phyloP scores from a whole-genome alignment of 2,113 vertebrate genomes.

The Ancistrus triradiatus region DNA sequence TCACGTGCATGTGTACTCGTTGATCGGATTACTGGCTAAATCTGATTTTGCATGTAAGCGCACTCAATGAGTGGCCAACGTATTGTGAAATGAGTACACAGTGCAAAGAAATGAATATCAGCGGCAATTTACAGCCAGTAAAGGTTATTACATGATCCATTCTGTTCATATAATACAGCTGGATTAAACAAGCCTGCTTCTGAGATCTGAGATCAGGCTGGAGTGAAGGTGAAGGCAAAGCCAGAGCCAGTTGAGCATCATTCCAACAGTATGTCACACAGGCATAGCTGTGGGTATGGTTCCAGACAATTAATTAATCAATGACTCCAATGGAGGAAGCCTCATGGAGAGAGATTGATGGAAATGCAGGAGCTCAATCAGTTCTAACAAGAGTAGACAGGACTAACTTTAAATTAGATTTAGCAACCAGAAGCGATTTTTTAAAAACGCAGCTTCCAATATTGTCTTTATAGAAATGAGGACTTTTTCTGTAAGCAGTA shows the following conservation, averaged over 20 bases:
- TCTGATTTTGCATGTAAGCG: too few relatives aligned
- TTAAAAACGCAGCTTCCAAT: not conserved
- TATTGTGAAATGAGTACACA: too few relatives aligned
- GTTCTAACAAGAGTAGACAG: not conserved
- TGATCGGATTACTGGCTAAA: too few relatives aligned
- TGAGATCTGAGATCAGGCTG: too few relatives aligned
- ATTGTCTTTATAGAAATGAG: not conserved
- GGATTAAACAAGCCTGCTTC: too few relatives aligned
- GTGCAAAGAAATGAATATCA: too few relatives aligned
- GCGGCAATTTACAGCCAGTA: too few relatives aligned
- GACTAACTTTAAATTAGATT: slow-evolving; percentile 6
- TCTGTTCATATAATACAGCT: too few relatives aligned
- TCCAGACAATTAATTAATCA: slow-evolving; percentile 51
- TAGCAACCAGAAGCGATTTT: not conserved
- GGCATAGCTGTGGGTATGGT: slow-evolving; percentile 42
- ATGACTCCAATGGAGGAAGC: slow-evolving; percentile 39
- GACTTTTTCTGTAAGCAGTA: slow-evolving; percentile 31
- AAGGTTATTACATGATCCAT: too few relatives aligned
- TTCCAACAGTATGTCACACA: slow-evolving; percentile 36
- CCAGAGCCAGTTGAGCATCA: slow-evolving; percentile 26
- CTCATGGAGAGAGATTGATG: slow-evolving; percentile 22
- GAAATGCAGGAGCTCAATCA: slow-evolving; percentile 9
- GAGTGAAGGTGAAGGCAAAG: too few relatives aligned
- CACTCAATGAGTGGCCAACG: too few relatives aligned
- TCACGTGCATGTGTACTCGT: too few relatives aligned